phyloP scores from a whole-genome alignment of 2,113 vertebrate genomes.

The Myocastor coypus region DNA sequence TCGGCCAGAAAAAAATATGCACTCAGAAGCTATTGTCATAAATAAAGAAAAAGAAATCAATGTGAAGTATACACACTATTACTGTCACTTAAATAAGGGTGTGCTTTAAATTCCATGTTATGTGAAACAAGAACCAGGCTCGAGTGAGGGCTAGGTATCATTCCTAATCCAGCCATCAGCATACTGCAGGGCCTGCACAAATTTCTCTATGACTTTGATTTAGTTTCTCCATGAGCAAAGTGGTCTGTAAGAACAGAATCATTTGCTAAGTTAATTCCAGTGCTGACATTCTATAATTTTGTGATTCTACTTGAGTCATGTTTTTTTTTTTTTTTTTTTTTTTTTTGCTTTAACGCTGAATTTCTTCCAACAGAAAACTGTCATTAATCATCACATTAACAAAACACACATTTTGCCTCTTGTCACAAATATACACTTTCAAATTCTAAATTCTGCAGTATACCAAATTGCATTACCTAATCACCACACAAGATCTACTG shows the following conservation, averaged over 20 bases:
- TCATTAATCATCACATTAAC: conserved; percentile 54
- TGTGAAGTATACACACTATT: neutral
- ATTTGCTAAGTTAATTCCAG: neutral
- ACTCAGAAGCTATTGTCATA: neutral
- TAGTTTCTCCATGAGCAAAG: neutral
- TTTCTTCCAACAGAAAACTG: conserved; percentile 40
- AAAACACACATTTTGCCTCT: conserved; percentile 52
- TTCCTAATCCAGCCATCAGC: neutral
- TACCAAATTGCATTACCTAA: neutral
- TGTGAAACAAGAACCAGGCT: neutral
- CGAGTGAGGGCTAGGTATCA: neutral
- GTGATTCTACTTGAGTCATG: neutral
- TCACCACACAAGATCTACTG: neutral
- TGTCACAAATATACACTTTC: conserved; percentile 5
- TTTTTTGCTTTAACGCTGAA: neutral
- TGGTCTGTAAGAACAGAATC: neutral
- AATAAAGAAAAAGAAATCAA: neutral
- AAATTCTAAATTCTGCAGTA: neutral
- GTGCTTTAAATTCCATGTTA: neutral
- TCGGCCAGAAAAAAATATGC: neutral
- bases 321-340: neutral
- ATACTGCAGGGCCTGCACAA: neutral
- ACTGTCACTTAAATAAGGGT: neutral
- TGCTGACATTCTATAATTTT: conserved; percentile 15
- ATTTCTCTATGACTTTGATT: neutral